Conservation (phyloP, 2,888 invertebrate genomes). For the Agyllia agylla region DNA sequence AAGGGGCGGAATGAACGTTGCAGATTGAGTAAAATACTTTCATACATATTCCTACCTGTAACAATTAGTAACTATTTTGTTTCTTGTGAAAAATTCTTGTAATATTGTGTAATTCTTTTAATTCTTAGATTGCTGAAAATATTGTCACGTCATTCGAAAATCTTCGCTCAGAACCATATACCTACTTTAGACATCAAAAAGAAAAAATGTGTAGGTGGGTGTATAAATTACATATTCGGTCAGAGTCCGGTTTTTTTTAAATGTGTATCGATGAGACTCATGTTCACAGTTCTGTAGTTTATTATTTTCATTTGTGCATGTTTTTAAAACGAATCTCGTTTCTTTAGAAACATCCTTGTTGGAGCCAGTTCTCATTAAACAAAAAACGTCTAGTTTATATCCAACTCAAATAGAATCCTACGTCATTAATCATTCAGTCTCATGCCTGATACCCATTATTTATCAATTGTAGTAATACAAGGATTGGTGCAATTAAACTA, state of each 20-base stretch:
- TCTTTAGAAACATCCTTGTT: not conserved
- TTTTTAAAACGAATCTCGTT: not conserved
- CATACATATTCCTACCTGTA: not conserved
- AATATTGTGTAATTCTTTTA: too few relatives aligned
- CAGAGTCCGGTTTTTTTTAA: not conserved
- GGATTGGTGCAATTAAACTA: constrained; percentile 23
- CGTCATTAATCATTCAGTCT: not conserved
- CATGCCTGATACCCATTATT: not conserved
- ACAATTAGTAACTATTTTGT: not conserved
- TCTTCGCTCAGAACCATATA: too few relatives aligned
- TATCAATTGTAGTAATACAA: not conserved
- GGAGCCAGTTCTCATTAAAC: not conserved
- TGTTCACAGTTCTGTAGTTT: too few relatives aligned
- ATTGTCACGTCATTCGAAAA: too few relatives aligned
- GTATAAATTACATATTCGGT: too few relatives aligned
- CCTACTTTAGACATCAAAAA: too few relatives aligned
- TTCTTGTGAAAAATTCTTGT: not conserved
- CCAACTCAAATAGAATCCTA: not conserved
- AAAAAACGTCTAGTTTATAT: not conserved
- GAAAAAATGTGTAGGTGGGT: too few relatives aligned
- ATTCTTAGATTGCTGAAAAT: too few relatives aligned
- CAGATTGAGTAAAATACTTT: not conserved
- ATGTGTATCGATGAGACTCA: too few relatives aligned
- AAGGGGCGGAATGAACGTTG: not conserved
- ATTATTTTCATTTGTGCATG: too few relatives aligned